Percentiles rank a stretch among this genome's conserved stretches.
These are phyloP conservation scores for Neoitamus cyanurus DNA, from an alignment of 2,888 invertebrate species.

Conservation along the genomic window DNA sequence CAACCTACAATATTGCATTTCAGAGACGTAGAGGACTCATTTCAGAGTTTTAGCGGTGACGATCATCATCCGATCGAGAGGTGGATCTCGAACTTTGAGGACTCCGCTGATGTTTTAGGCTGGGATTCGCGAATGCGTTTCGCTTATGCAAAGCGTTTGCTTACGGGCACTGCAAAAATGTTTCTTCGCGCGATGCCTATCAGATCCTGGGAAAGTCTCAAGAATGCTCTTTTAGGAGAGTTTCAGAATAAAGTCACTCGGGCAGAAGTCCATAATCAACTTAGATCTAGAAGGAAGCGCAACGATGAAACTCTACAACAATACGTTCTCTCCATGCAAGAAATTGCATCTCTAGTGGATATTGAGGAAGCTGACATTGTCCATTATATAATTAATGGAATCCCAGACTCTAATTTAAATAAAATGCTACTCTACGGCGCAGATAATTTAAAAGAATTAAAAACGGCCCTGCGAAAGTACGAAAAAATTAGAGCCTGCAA, in stretches of 20 bases:
- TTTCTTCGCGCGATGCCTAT: not conserved
- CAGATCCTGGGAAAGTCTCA: too few relatives aligned
- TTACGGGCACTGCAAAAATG: not conserved
- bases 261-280: not conserved
- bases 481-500: not conserved
- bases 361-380: conserved; percentile 15
- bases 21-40: not conserved
- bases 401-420: not conserved
- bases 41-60: conserved; percentile 12
- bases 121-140: not conserved
- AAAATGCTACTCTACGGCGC: not conserved
- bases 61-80: not conserved
- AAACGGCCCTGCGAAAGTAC: not conserved
- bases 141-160: not conserved
- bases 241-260: not conserved
- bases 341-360: not conserved
- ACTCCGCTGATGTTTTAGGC: not conserved
- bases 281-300: not conserved
- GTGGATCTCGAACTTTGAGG: conserved; percentile 4
- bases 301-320: not conserved
- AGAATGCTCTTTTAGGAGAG: not conserved
- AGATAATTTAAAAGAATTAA: too few relatives aligned
- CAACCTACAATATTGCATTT: not conserved
- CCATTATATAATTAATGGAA: not conserved
- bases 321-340: too few relatives aligned